phyloP scores from a whole-genome alignment of 2,797 vertebrate species.

The Monodelphis domestica region DNA sequence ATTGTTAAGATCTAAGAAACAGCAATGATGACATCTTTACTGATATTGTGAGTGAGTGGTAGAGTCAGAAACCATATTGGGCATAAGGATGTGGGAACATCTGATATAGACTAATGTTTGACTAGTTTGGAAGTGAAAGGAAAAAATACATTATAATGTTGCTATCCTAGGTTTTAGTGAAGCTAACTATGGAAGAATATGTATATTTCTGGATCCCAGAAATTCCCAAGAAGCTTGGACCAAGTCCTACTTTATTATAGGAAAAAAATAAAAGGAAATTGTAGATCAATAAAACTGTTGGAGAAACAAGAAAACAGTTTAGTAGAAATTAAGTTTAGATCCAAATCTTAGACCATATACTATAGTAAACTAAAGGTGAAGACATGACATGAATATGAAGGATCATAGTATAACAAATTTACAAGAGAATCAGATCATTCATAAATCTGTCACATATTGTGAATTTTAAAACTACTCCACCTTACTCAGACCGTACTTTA shows the following conservation, averaged over 20 bases:
- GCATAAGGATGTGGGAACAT: background rate
- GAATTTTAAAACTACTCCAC: too few species aligned
- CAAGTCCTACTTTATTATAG: background rate
- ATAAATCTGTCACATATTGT: background rate
- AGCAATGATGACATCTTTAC: background rate
- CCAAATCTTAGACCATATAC: background rate
- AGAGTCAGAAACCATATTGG: background rate
- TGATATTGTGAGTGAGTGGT: background rate
- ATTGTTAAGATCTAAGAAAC: background rate
- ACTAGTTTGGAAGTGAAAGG: background rate
- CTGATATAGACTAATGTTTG: background rate
- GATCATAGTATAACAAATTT: background rate
- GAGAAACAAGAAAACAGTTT: background rate
- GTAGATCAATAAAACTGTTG: background rate
- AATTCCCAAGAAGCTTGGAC: background rate
- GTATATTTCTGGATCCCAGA: too few species aligned
- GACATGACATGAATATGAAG: background rate
- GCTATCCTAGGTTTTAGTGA: background rate
- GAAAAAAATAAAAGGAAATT: background rate
- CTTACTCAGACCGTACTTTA: too few species aligned
- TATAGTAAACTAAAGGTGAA: background rate
- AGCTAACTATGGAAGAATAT: background rate
- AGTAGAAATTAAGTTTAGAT: background rate
- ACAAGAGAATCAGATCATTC: background rate
- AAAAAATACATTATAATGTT: background rate